These are phyloP conservation scores for Rhyacichthys aspro DNA, from an alignment of 2,797 vertebrate species.

Conservation along the genomic window DNA sequence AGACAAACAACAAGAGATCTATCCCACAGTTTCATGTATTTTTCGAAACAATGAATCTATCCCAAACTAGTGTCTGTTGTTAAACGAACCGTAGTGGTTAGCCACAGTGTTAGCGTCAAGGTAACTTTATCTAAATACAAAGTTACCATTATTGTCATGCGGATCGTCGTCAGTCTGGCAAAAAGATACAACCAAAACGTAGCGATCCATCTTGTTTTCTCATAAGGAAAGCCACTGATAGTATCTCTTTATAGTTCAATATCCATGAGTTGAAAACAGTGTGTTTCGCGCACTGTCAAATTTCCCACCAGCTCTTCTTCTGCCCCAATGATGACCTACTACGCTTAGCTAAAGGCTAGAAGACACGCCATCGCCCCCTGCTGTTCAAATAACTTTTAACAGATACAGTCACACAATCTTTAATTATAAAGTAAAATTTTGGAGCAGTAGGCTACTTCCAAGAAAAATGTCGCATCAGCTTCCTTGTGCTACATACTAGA, in stretches of 20 bases:
- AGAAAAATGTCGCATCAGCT: too few relatives aligned
- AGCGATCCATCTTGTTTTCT: constrained; percentile 62
- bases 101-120: constrained; percentile 5
- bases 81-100: not conserved
- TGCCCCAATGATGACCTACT: accelerated
- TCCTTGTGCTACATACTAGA: too few relatives aligned
- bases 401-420: too few relatives aligned
- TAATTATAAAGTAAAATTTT: too few relatives aligned
- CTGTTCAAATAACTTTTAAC: too few relatives aligned
- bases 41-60: too few relatives aligned
- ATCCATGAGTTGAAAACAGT: accelerated
- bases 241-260: not conserved
- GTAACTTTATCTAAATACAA: not conserved
- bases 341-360: not conserved
- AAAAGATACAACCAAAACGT: constrained; percentile 61
- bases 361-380: constrained; percentile 18
- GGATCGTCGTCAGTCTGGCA: constrained; percentile 31
- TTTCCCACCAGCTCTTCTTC: constrained; percentile 67
- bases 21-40: too few relatives aligned
- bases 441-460: too few relatives aligned
- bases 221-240: not conserved
- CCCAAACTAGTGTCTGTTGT: too few relatives aligned
- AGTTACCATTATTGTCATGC: constrained; percentile 58
- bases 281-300: constrained; percentile 52
- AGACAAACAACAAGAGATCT: not conserved